Base-by-base conservation (phyloP, 2,797 vertebrate species). In the Lindbergichthys nudifrons region DNA sequence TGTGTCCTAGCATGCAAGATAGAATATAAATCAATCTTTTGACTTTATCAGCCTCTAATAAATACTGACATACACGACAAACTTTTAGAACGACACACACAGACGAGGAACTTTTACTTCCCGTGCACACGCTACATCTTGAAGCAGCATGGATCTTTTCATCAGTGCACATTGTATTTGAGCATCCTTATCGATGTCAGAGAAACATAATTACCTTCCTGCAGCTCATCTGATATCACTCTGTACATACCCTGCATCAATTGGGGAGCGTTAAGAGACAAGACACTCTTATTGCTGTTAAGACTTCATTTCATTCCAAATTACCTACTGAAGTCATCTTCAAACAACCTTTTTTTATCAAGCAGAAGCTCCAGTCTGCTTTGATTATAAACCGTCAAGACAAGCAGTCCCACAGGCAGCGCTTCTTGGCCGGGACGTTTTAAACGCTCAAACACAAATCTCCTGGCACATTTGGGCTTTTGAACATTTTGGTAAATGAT, bases 141-240 rank as follows among this genome's bases (percentile, higher is more conserved):
- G 12, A 18, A 56, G 51, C 39, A 47, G 52, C 1, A 5, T 43
- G 54, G 26, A 59, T 50, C 47, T 77, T 78, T 75, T 63, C 71
- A 71, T 77, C 45, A 62, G 32, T 16, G 10, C 61, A 51, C 68
- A 51, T 48, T 77, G 15, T 77, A 57, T 80, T 73, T 63, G 66
- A 73, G 52, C 65, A 62, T 71, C 63, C 52, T 77, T 65, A 56
- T 62, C 50, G 58, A 21, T 53, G 59, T 57, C 61, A 75, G 41
- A 1, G 61, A 74, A 69, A 63, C 54, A 64, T 69, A 80, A 78
- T 79, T 61, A 65, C 19, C 23, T 56, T 64, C 57, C 39, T 68
- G 39, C 64, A 65, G 54, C 59, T 82, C 53, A 65, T 87, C 47
- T 77, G 54, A 77, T 73, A 77, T 73, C 39, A 67, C 60, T 75